Conservation (phyloP, 2,113 vertebrate genomes). For the Bothrops jararaca region DNA sequence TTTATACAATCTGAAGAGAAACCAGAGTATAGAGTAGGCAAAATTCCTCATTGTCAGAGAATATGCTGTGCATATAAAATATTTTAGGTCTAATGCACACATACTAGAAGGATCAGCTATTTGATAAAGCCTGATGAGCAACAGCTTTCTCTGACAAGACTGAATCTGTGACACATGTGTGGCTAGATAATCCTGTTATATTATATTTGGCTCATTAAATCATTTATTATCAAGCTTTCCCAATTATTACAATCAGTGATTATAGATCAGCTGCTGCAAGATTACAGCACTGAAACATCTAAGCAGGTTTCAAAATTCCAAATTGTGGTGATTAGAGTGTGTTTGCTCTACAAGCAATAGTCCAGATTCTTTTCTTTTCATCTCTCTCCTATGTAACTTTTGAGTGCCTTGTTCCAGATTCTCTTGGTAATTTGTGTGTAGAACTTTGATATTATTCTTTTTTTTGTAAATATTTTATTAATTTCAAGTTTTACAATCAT, state of each 20-base stretch:
- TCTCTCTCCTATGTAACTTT: not conserved
- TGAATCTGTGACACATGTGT: not conserved
- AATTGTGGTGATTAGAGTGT: not conserved
- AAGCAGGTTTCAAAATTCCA: not conserved
- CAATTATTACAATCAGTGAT: not conserved
- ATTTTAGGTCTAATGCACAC: not conserved
- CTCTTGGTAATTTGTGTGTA: not conserved
- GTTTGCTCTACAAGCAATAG: not conserved
- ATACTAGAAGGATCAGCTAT: not conserved
- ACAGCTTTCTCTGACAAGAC: not conserved
- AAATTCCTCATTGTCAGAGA: not conserved
- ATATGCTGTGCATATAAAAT: not conserved
- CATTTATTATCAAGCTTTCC: not conserved
- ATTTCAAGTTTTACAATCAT: too few species aligned
- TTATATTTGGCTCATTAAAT: not conserved
- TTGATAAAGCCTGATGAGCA: not conserved
- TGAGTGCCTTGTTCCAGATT: not conserved
- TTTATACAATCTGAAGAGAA: too few species aligned
- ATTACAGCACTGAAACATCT: not conserved
- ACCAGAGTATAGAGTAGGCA: not conserved
- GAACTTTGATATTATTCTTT: not conserved
- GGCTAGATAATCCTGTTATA: not conserved
- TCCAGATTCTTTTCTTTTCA: not conserved
- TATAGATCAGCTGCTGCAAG: not conserved
- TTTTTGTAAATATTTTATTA: too few species aligned